phyloP scores from a whole-genome alignment of 1,140 invertebrate species.

The Adoxophyes honmai region DNA sequence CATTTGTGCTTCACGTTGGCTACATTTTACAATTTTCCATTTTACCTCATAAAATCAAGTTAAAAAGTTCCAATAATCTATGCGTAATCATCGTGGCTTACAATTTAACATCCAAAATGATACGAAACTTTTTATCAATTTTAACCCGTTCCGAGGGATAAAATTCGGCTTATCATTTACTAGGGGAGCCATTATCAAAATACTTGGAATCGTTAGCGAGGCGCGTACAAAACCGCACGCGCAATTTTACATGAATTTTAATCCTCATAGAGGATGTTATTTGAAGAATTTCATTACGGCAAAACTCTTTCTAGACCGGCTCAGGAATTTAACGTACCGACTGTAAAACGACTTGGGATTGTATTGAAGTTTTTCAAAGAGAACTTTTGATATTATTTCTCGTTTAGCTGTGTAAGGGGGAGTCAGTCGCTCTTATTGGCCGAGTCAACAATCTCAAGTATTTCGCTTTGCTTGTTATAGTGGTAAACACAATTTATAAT shows the following conservation, averaged over 20 bases:
- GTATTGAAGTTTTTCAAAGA: conserved; percentile 52
- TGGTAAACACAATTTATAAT: too few species aligned
- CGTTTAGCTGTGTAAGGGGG: conserved; percentile 20
- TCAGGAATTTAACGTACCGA: conserved; percentile 54
- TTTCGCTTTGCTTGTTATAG: not conserved
- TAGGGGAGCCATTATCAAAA: not conserved
- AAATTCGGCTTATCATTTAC: not conserved
- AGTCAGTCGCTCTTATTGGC: not conserved
- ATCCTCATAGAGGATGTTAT: conserved; percentile 50
- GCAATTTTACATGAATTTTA: conserved; percentile 61
- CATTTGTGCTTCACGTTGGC: too few species aligned
- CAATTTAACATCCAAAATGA: too few species aligned
- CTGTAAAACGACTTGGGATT: conserved; percentile 48
- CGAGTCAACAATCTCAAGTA: not conserved
- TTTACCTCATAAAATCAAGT: too few species aligned
- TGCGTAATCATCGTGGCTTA: too few species aligned
- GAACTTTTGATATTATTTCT: conserved; percentile 45
- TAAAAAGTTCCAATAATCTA: too few species aligned
- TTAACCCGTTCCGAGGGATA: not conserved
- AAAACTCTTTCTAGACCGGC: conserved; percentile 50
- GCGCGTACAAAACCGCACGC: conserved; percentile 35
- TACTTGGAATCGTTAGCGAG: not conserved
- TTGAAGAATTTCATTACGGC: conserved; percentile 74
- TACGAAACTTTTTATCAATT: too few species aligned
- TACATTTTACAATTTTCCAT: too few species aligned